These are phyloP conservation scores for Notarius lentiginosus DNA, from an alignment of 2,113 vertebrate species.

Conservation along the genomic window DNA sequence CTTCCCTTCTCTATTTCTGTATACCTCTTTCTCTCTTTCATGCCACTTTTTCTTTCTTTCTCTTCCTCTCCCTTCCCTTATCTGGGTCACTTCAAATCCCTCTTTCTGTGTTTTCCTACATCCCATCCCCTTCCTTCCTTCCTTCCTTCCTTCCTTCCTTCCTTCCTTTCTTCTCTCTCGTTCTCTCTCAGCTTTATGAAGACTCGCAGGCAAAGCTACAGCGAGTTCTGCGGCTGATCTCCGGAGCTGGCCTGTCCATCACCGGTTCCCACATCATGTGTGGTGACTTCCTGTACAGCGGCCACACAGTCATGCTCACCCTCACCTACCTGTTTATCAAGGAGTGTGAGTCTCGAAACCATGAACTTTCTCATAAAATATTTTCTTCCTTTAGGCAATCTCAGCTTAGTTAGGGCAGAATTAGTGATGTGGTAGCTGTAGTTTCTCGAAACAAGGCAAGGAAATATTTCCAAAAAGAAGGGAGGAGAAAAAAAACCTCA, in stretches of 20 bases:
- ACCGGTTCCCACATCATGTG: conserved; percentile 93
- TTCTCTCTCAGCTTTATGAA: conserved; percentile 80
- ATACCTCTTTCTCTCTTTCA: background rate
- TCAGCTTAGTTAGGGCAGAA: background rate
- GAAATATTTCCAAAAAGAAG: background rate
- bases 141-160: no score
- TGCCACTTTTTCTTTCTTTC: no score
- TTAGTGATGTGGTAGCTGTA: background rate
- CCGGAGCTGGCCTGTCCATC: conserved; percentile 91
- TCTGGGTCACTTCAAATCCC: background rate
- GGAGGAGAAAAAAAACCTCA: background rate
- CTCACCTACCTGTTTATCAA: conserved; percentile 97
- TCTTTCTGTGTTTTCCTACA: background rate
- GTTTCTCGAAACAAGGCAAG: background rate
- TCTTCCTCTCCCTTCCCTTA: background rate
- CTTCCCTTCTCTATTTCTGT: background rate
- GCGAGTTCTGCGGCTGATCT: conserved; percentile 86
- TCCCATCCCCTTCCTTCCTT: background rate
- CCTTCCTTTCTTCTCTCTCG: background rate
- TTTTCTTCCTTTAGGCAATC: background rate
- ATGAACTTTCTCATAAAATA: background rate
- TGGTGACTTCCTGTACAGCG: conserved; percentile 95
- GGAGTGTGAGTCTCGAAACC: conserved; percentile 84
- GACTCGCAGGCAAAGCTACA: conserved; percentile 92
- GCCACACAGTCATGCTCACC: conserved; percentile 92